phyloP scores from a whole-genome alignment of 2,888 invertebrate species.

The Agonopterix arenella region DNA sequence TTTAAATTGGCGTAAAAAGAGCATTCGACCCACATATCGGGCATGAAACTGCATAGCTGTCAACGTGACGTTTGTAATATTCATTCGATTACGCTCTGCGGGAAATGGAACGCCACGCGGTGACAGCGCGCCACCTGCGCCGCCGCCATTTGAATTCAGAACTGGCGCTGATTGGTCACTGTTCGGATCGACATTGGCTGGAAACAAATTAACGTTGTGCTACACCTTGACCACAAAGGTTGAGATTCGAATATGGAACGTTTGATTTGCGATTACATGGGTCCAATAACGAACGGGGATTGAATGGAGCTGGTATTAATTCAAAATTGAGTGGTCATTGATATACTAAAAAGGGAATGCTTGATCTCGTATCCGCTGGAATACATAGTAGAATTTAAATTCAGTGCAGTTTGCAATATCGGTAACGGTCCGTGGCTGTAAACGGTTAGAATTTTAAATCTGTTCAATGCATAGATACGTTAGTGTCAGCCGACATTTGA shows the following conservation, averaged over 20 bases:
- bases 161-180: constrained; percentile 32
- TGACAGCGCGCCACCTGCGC: constrained; percentile 61
- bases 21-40: constrained; percentile 56
- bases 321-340: constrained; percentile 11
- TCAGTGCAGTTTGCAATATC: constrained; percentile 51
- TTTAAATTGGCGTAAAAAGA: constrained; percentile 56
- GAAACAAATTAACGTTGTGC: constrained; percentile 49
- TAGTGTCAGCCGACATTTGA: too few relatives aligned
- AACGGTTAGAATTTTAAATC: constrained; percentile 58
- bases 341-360: background rate
- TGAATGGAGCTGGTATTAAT: constrained; percentile 19
- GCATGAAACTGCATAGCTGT: constrained; percentile 56
- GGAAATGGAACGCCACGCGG: constrained; percentile 60
- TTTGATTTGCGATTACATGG: constrained; percentile 44
- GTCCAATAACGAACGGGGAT: too few relatives aligned
- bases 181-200: constrained; percentile 23
- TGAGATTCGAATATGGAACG: constrained; percentile 50
- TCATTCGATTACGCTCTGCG: constrained; percentile 68
- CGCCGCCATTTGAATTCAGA: constrained; percentile 25
- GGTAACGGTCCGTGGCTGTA: constrained; percentile 49
- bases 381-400: constrained; percentile 45
- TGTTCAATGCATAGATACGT: constrained; percentile 12
- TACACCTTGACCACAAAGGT: constrained; percentile 46
- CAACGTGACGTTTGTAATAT: constrained; percentile 69
- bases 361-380: constrained; percentile 4